Evolutionary conservation across 2,888 invertebrate species (phyloP), one percentile per base, ranked within the genome.

Genomic region (Mimumesa dahlbomi): DNA sequence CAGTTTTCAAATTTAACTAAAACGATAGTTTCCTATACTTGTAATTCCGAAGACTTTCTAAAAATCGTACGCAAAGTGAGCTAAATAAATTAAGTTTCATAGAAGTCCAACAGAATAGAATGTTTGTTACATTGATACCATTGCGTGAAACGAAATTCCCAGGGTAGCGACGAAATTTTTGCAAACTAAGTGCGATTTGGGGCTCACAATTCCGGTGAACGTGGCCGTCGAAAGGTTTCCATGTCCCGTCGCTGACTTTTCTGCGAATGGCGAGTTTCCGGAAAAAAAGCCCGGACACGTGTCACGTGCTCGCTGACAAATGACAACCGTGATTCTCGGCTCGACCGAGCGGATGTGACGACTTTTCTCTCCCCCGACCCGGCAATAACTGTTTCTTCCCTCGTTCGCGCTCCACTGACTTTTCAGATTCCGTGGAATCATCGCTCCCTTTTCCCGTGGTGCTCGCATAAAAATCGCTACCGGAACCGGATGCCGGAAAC

Each of bases 381-480:
- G 49, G 19, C 75, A 59, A 59, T 79, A 72, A 74, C 72, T 54
- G 66, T 74, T 77, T 74, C 74, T 74, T 77, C 64, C 72, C 74
- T 54, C 68, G 79, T 84, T 83, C 69, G 73, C 82, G 87, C 81
- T 82, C 78, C 77, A 83, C 82, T 85, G 83, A 85, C 77, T 87
- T 87, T 87, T 87, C 86, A 86, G 86, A 87, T 87, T 87, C 85
- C 83, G 82, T 82, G 75, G 85, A 87, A 87, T 87, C 86, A 86
- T 87, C 78, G 78, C 52, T 68, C 53, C 54, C 42, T 65, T 38
- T 54, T 14, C 34, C 61, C 49, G 56, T 45, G 34, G 53, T 13
- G 31, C 38, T 42, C 73, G 76, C 64, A 83, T 82, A 86, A 87
- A 85, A 86, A 87, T 86, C 79, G 76, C 79, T 75, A 73, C 73